Evolutionary conservation across 2,113 vertebrate species (phyloP), one percentile per base, ranked within the genome.

Genomic region (Lampris incognitus): DNA sequence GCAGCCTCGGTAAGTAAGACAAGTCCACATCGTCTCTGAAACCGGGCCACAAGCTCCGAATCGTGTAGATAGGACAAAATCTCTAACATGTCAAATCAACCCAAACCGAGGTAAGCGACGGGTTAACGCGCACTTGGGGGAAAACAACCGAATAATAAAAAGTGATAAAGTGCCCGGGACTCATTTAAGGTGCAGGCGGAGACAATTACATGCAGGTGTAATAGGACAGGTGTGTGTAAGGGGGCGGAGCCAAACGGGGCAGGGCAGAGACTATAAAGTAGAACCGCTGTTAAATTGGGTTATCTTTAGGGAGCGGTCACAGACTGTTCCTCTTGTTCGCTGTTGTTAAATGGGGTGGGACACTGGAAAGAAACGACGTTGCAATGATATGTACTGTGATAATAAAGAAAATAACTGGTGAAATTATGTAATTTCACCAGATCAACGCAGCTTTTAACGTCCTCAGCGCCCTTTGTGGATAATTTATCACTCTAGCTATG

Each of bases 21-120:
- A 24, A 98, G 94, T 41, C 97, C 97, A 78, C 96, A 98, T 85
- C 74, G 75, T 59, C 94, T 95, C 93, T 98, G 97, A 89, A 98
- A 98, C 44, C 93, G 89, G 62, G 96, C 96, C 71, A 98, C 96
- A 1, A 95, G 93, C 81, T 95, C 94, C 3, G 96, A 91, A 72
- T 94, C 94, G n/a, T 92, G 88, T 54, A 97, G 92, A 68, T 90
- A 89, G 51, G 84, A 66, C 80, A 96, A 60, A 60, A 93, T n/a
- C 57, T 78, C 86, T 62, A 74, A 72, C 88, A 92, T 90, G 76
- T 1, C 85, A 76, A 86, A 52, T 54, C 81, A 76, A 56, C 2
- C 42, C 2, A 2, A 11, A 55, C 37, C 2, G 54, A 6, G 13
- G 37, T 50, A 6, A 9, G 41, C 39, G 40, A 9, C 51, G 13